Evolutionary conservation across 1,140 invertebrate species (phyloP).

Genomic region (Rhizoglyphus robini): DNA sequence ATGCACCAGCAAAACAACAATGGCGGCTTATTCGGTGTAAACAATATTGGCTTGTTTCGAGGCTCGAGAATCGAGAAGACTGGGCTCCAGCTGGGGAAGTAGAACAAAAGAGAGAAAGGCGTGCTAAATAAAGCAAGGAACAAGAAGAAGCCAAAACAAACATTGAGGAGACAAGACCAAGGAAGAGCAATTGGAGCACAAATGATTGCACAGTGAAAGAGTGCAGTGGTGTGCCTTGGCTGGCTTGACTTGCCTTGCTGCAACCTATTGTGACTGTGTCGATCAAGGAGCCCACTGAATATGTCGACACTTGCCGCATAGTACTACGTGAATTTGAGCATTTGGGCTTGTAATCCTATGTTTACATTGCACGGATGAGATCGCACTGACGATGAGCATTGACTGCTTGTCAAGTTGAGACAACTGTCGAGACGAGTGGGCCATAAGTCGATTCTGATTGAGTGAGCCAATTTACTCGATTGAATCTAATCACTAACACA

Average conservation of each 20-base stretch:
- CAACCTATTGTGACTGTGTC: no score
- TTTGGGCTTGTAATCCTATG: neutral
- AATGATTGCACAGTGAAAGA: no score
- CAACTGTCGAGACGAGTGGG: no score
- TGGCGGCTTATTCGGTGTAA: no score
- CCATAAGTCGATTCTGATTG: constrained; percentile 15
- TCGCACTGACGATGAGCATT: neutral
- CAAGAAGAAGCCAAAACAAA: neutral
- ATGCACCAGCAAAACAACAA: no score
- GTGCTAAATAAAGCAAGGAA: neutral
- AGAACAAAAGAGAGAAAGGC: neutral
- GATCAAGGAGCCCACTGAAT: no score
- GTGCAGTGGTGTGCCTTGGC: no score
- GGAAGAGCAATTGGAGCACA: neutral
- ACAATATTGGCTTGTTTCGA: no score
- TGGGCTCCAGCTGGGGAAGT: neutral
- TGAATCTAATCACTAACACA: constrained; percentile 1
- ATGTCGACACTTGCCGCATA: no score
- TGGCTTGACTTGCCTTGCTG: no score
- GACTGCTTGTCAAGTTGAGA: neutral
- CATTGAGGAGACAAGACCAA: neutral
- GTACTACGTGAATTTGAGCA: no score
- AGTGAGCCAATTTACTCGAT: constrained; percentile 13
- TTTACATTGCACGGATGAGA: neutral
- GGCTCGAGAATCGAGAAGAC: neutral